Base-by-base conservation (phyloP, 30 jellyfish, hydroid and myxozoan genomes). In the Pelagia noctiluca region DNA sequence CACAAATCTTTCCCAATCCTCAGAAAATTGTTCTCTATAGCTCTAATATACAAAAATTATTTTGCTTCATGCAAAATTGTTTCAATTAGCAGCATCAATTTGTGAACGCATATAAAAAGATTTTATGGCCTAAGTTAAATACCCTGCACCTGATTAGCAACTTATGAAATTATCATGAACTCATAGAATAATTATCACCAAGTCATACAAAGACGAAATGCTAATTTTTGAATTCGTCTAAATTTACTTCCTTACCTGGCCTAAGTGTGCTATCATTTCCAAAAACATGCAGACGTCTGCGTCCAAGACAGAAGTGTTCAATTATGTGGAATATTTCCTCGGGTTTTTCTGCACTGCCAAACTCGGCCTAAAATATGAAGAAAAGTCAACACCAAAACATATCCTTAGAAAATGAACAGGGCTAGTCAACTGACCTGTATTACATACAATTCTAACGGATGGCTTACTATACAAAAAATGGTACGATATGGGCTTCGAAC, bases 271-370 rank as follows among this genome's bases (percentile, higher is more conserved):
- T 97, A 52, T 95, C 98, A 74, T 95, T 90, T 3, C 99, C 99
- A 84, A 95, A 95, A 1, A 95, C 87, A 90, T 95, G 90, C 18
- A 95, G 89, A 25, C 99, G 87, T 83, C 97, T 86, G 24, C 99
- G 87, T 12, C 99, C 97, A 21, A 95, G 86, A 63, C 99, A 95
- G 68, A 95, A 95, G 62, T 95, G 99, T 61, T 95, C 99, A 47
- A 95, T 89, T 36, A 95, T 88, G 67, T 89, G 96, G 69, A 95
- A 95, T 31, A 89, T 90, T 60, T 95, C 99, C 42, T 85, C 96
- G 65, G 99, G 99, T 71, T 95, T 95, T 28, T 86, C 97, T 36
- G 73, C 69, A 52, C 97, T 88, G 13, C 99, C 99, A 67, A 78
- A 90, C 73, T 90, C 98, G 0, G 97, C 88, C 95, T 88, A 26